Percentiles rank a stretch among this genome's conserved stretches.
These are phyloP conservation scores for Lucifuga dentata DNA, from an alignment of 2,113 vertebrate species.

Conservation along the genomic window DNA sequence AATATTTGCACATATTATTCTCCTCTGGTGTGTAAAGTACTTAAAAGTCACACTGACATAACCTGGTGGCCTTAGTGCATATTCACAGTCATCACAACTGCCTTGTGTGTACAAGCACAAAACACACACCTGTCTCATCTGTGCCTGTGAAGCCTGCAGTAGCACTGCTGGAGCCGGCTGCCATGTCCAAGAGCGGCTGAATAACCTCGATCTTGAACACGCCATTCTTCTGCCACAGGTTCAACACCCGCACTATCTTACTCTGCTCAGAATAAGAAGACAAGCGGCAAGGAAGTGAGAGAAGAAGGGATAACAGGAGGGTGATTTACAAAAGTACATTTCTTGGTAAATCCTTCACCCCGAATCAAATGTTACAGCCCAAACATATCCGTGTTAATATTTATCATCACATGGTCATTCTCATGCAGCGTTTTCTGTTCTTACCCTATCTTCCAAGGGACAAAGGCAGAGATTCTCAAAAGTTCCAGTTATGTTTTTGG, in stretches of 20 bases:
- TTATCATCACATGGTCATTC: neutral
- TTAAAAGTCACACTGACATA: too few relatives aligned
- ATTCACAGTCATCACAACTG: neutral
- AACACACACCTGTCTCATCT: conserved; percentile 78
- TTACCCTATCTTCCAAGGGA: conserved; percentile 96
- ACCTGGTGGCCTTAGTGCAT: too few relatives aligned
- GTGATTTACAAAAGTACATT: neutral
- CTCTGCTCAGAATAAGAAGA: conserved; percentile 81
- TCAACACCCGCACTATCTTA: conserved; percentile 97
- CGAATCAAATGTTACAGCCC: too few relatives aligned
- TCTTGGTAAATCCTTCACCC: neutral
- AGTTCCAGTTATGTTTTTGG: conserved; percentile 96
- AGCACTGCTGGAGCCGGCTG: conserved; percentile 85
- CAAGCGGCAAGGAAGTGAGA: neutral
- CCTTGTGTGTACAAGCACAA: neutral
- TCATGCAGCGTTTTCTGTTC: neutral
- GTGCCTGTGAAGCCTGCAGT: conserved; percentile 72
- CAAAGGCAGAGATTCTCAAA: conserved; percentile 99
- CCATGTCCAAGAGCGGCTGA: conserved; percentile 98
- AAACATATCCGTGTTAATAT: neutral
- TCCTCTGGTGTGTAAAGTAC: too few relatives aligned
- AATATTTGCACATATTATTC: too few relatives aligned
- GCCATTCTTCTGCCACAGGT: conserved; percentile 99
- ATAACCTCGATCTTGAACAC: conserved; percentile 99
- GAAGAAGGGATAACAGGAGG: neutral